These are phyloP conservation scores for Oasisia sp. DNA, from an alignment of 2,888 invertebrate species.

Conservation along the genomic window DNA sequence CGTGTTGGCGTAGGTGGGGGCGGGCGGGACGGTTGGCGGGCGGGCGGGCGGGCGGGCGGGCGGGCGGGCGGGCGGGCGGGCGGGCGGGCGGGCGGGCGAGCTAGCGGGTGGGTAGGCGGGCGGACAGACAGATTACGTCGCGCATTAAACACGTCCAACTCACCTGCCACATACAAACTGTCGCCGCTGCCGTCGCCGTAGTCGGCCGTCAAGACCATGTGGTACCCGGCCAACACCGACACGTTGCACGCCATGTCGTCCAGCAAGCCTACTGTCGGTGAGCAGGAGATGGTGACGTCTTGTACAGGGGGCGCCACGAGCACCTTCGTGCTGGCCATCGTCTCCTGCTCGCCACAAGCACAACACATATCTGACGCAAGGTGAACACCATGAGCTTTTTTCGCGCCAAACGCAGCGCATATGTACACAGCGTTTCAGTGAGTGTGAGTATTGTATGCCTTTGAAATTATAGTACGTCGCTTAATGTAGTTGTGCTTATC, in stretches of 20 bases:
- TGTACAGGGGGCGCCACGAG: conserved; percentile 50
- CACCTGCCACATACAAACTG: neutral
- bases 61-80: no score
- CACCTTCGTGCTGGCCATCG: conserved; percentile 47
- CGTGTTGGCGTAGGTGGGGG: no score
- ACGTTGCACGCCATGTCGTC: conserved; percentile 54
- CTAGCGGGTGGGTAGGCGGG: no score
- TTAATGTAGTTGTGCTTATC: no score
- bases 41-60: no score
- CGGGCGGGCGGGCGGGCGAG: no score
- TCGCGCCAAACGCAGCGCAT: neutral
- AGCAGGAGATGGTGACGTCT: conserved; percentile 51
- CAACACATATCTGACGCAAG: neutral
- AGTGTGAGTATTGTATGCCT: no score
- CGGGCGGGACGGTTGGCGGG: no score
- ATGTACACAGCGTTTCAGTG: no score
- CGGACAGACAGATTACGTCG: neutral
- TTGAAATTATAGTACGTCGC: no score
- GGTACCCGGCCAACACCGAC: conserved; percentile 52
- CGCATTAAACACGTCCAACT: neutral
- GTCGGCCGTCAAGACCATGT: conserved; percentile 27
- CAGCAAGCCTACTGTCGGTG: conserved; percentile 52
- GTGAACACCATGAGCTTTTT: neutral
- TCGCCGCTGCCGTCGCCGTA: conserved; percentile 18
- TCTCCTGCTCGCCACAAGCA: neutral